A percentile compares a stretch with the other conserved stretches of the same genome.
Evolutionary conservation across 1,140 invertebrate genomes (phyloP).

Genomic region (Chionoecetes opilio): DNA sequence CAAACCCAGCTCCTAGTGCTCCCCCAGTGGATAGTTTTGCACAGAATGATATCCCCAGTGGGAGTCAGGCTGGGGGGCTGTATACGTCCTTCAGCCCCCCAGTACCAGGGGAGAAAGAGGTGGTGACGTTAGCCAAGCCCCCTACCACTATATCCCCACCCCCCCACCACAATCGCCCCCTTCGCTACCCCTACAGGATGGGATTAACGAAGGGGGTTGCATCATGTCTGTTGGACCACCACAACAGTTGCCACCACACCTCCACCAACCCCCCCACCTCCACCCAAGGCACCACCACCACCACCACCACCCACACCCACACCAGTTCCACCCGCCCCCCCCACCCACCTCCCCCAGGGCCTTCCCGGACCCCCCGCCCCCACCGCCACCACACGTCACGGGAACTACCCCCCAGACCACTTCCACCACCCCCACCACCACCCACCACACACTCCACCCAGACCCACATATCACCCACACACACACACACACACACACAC

Average conservation of each 20-base stretch:
- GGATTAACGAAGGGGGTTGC: no score
- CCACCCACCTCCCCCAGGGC: slow-evolving; percentile 77
- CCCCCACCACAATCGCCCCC: background rate
- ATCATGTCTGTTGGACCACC: no score
- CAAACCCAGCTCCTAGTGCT: slow-evolving; percentile 77
- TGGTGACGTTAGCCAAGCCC: slow-evolving; percentile 22
- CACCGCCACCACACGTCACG: slow-evolving; percentile 78
- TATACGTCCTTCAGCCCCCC: slow-evolving; percentile 77
- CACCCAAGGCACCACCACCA: background rate
- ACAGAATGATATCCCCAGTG: slow-evolving; percentile 68
- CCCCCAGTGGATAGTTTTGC: slow-evolving; percentile 79
- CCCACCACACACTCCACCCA: slow-evolving; percentile 54
- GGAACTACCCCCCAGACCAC: slow-evolving; percentile 61
- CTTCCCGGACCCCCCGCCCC: slow-evolving; percentile 60
- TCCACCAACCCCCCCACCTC: background rate
- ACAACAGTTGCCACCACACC: background rate
- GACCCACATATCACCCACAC: slow-evolving; percentile 42
- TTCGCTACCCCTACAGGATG: slow-evolving; percentile 35
- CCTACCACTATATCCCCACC: slow-evolving; percentile 28
- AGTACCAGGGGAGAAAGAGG: slow-evolving; percentile 54
- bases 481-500: background rate
- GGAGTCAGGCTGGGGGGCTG: slow-evolving; percentile 64
- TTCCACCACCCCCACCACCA: slow-evolving; percentile 59
- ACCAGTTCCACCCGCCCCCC: slow-evolving; percentile 44
- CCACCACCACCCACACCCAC: slow-evolving; percentile 47